Evolutionary conservation across 2,888 invertebrate species (phyloP).

Genomic region (Calameuta pallipes): DNA sequence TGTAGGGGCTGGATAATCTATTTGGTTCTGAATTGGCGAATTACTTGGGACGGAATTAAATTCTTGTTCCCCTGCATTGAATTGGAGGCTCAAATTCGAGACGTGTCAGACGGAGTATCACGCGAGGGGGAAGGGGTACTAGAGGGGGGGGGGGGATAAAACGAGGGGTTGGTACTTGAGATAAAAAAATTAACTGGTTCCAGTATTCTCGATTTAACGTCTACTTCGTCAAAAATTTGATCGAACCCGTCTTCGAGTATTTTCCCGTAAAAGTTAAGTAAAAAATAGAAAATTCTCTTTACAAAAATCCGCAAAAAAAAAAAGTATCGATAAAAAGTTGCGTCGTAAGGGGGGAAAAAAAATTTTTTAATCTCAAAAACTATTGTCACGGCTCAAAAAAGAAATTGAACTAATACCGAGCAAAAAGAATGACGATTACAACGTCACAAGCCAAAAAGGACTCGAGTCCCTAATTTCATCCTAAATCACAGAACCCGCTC

Average conservation of each 20-base stretch:
- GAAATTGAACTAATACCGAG: background rate
- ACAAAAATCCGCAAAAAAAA: no score
- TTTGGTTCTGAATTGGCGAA: slow-evolving; percentile 30
- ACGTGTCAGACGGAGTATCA: background rate
- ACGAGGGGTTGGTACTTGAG: background rate
- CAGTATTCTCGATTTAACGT: background rate
- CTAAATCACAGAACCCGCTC: background rate
- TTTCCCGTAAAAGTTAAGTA: background rate
- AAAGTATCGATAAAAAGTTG: no score
- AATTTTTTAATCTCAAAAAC: no score
- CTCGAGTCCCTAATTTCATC: background rate
- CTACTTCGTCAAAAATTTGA: background rate
- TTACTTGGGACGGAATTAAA: slow-evolving; percentile 30
- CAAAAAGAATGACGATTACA: background rate
- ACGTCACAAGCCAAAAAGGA: background rate
- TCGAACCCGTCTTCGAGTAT: background rate
- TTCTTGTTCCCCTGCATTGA: slow-evolving; percentile 23
- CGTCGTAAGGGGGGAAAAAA: background rate
- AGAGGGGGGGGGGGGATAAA: no score
- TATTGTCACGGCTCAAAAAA: background rate
- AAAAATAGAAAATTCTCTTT: no score
- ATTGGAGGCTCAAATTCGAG: slow-evolving; percentile 13
- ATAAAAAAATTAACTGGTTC: background rate
- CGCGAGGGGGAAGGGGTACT: no score
- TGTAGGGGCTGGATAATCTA: slow-evolving; percentile 27